These are phyloP conservation scores for Mesoligia furuncula DNA, from an alignment of 2,888 invertebrate species.

Conservation along the genomic window DNA sequence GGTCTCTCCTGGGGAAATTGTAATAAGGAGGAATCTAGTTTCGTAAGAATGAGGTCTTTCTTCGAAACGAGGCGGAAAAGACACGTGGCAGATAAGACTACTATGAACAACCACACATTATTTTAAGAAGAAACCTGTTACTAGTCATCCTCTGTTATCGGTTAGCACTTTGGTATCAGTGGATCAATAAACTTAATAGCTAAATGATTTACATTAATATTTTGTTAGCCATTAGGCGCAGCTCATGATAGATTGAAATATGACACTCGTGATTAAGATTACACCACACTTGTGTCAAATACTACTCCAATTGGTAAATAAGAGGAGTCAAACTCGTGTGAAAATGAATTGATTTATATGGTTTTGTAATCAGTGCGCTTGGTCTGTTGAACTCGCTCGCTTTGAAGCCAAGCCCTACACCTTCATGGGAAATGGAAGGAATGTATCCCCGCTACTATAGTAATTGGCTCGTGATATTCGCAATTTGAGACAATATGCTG, in stretches of 20 bases:
- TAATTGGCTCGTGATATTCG: conserved; percentile 79
- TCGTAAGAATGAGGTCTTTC: not conserved
- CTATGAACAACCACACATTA: not conserved
- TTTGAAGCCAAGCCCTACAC: conserved; percentile 60
- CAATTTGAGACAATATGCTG: conserved; percentile 65
- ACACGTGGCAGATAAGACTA: not conserved
- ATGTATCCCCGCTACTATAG: conserved; percentile 72
- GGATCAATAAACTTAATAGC: not conserved
- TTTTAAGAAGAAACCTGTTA: not conserved
- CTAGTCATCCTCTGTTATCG: conserved; percentile 22
- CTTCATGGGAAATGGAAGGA: conserved; percentile 74
- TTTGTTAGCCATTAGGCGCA: not conserved
- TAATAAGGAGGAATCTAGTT: not conserved
- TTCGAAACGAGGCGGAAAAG: not conserved
- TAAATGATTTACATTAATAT: conserved; percentile 22
- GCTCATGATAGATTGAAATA: not conserved
- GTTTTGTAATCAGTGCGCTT: not conserved
- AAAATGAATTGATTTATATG: conserved; percentile 14
- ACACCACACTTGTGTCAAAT: not conserved
- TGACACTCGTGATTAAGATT: conserved; percentile 25
- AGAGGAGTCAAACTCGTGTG: not conserved
- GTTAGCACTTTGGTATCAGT: conserved; percentile 13
- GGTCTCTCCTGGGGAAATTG: not conserved
- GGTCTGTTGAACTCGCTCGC: conserved; percentile 41
- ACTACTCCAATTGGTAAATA: not conserved